These are phyloP conservation scores for Macrophya annulata DNA, from an alignment of 2,888 invertebrate species.

Conservation along the genomic window DNA sequence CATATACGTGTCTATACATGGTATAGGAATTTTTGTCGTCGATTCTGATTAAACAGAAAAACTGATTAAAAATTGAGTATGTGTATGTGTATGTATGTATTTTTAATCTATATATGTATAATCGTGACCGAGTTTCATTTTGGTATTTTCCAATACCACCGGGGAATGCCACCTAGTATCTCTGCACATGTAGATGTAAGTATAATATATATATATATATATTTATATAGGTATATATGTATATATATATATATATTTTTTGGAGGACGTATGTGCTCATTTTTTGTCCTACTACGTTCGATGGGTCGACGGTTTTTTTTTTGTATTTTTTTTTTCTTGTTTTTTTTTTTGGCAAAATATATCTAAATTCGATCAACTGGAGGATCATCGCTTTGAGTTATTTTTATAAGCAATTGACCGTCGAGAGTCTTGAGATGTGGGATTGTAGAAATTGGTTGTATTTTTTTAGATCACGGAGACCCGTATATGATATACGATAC, in stretches of 20 bases:
- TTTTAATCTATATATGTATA: not conserved
- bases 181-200: not conserved
- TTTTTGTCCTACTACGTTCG: constrained; percentile 9
- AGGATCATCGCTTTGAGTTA: constrained; percentile 13
- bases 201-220: not conserved
- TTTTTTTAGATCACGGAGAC: not conserved
- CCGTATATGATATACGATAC: not conserved
- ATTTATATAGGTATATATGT: not conserved
- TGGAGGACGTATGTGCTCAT: not conserved
- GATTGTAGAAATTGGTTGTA: not conserved
- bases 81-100: not conserved
- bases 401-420: constrained; percentile 22
- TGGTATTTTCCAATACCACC: constrained; percentile 36
- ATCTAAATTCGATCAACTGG: constrained; percentile 6
- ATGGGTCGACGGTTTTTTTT: not conserved
- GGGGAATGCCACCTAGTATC: constrained; percentile 7
- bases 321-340: not conserved
- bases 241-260: not conserved
- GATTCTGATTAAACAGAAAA: constrained; percentile 19
- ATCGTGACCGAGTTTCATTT: constrained; percentile 23
- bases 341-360: not conserved
- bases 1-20: not conserved
- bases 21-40: not conserved
- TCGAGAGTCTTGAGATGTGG: not conserved
- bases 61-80: constrained; percentile 7